Conservation (phyloP, 2,888 invertebrate species). For the Cerceris rybyensis region DNA sequence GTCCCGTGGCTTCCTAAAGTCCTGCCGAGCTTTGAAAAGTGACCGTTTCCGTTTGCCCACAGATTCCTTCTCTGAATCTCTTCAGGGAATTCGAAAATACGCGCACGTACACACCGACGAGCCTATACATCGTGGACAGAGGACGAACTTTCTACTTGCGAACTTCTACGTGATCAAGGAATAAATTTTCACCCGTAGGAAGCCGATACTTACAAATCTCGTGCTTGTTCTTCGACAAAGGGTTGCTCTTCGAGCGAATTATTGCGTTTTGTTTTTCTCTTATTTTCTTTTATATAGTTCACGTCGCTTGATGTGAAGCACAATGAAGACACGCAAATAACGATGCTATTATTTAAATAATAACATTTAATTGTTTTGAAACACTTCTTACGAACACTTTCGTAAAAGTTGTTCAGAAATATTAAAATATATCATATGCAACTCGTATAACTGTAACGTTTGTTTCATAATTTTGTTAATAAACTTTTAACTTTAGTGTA, state of each 20-base stretch:
- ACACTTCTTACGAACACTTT: no score
- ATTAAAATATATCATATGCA: no score
- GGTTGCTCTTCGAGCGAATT: neutral
- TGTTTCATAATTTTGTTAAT: no score
- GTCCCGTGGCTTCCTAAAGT: constrained; percentile 40
- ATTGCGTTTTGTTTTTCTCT: no score
- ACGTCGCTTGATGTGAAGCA: no score
- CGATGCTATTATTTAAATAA: no score
- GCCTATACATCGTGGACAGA: constrained; percentile 14
- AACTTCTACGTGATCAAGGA: constrained; percentile 41
- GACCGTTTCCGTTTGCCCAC: constrained; percentile 42
- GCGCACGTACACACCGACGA: constrained; percentile 12
- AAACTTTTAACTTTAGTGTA: no score
- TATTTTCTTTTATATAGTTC: no score
- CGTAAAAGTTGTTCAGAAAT: no score
- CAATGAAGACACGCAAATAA: no score
- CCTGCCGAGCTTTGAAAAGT: constrained; percentile 28
- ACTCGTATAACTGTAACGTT: no score
- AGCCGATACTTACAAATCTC: constrained; percentile 16
- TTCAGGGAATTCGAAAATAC: constrained; percentile 28
- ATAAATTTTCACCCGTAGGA: constrained; percentile 44
- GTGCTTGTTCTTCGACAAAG: neutral
- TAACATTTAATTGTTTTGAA: no score
- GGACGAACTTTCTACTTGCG: constrained; percentile 32
- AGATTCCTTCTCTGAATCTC: constrained; percentile 47